Conservation (phyloP, 2,113 vertebrate species). For the Abramis brama region DNA sequence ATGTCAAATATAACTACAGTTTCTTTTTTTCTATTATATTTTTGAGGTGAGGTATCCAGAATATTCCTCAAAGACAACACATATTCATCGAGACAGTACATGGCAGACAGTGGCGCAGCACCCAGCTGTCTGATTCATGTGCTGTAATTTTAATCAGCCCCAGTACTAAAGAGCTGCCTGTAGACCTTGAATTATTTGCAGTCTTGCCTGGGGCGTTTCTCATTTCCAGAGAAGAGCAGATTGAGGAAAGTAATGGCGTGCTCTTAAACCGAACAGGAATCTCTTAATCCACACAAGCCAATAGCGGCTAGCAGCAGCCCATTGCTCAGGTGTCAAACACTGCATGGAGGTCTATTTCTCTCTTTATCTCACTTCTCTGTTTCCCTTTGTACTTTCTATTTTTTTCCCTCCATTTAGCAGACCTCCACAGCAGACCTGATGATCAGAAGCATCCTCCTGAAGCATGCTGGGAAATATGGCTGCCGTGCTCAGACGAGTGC, state of each 20-base stretch:
- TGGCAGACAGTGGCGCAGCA: slow-evolving; percentile 59
- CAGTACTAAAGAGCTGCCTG: slow-evolving; percentile 73
- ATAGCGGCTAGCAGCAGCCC: slow-evolving; percentile 35
- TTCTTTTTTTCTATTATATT: not conserved
- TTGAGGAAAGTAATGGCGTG: slow-evolving; percentile 62
- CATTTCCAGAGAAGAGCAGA: slow-evolving; percentile 62
- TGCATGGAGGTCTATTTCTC: slow-evolving; percentile 64
- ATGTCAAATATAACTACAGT: no score
- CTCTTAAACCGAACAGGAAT: slow-evolving; percentile 65
- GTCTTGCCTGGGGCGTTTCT: slow-evolving; percentile 69
- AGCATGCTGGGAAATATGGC: slow-evolving; percentile 93
- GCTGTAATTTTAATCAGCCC: slow-evolving; percentile 77
- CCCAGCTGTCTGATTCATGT: slow-evolving; percentile 63
- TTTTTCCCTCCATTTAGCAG: slow-evolving; percentile 82
- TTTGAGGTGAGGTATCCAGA: not conserved
- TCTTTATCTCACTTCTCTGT: slow-evolving; percentile 41
- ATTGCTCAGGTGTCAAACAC: slow-evolving; percentile 49
- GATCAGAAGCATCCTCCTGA: slow-evolving; percentile 96
- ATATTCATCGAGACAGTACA: slow-evolving; percentile 64
- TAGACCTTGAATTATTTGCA: slow-evolving; percentile 73
- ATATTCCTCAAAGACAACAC: slow-evolving; percentile 35
- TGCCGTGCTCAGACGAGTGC: slow-evolving; percentile 93
- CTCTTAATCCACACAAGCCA: slow-evolving; percentile 35
- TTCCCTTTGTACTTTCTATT: slow-evolving; percentile 40
- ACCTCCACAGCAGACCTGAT: slow-evolving; percentile 94